Evolutionary conservation across 2,113 vertebrate genomes (phyloP), one percentile per base, ranked within the genome.

Genomic region (Pseudopodoces humilis): DNA sequence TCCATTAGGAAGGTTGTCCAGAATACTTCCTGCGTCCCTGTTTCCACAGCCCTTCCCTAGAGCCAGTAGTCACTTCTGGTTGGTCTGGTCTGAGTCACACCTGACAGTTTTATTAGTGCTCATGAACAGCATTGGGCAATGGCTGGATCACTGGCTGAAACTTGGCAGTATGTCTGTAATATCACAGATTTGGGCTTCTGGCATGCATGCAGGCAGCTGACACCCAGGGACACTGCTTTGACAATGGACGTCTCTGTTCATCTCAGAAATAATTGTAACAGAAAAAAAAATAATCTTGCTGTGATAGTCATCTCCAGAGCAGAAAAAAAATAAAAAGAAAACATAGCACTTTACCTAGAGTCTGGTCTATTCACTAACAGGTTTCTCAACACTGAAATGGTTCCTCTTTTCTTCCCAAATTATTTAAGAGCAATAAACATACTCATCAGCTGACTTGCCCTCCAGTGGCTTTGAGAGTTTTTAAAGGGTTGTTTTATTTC

Each of bases 361-460:
- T 81, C 86, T 92, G 35, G 25, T 84, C 43, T 92, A 23, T 71
- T 88, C n/a, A 56, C 43, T 78, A 67, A 56, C 72, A 91, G 64
- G 60, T 94, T 97, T 94, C 76, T 64, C 56, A 83, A 67, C 41
- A 60, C 52, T 78, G 80, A 84, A 88, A 75, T 56, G 39, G 39
- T 56, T 82, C 39, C 19, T 78, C 56, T 90, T 92, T 86, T 52
- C 86, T 93, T 95, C 80, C 68, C 76, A 90, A 46, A 83, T 95
- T 92, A 86, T 94, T 95, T 95, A 92, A 88, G 37, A 88, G 88
- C 80, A 94, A 92, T 90, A 97, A 94, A 94, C 83, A 94, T 80
- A 39, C 72, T 90, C 41, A 83, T 93, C 80, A 95, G 69, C 76
- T 96, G 95, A 92, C 77, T 70, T 86, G 83, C 92, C 56, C 68